phyloP scores from a whole-genome alignment of 2,888 invertebrate genomes.

The Agrenia bidenticulata region DNA sequence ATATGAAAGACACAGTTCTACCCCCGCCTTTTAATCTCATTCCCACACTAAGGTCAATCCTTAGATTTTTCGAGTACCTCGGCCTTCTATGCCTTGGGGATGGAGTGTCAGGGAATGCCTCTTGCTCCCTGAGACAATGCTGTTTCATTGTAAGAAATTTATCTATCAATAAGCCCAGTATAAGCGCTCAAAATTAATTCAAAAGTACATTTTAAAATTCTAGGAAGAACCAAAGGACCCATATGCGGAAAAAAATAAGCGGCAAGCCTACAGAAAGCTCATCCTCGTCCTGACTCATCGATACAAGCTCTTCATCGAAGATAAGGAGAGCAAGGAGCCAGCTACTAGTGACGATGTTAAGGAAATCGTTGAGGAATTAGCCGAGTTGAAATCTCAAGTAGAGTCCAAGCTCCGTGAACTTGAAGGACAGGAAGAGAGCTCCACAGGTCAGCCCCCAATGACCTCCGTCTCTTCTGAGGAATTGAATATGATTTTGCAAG shows the following conservation, averaged over 20 bases:
- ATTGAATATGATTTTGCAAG: not conserved
- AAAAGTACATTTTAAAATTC: no score
- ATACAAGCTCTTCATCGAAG: slow-evolving; percentile 5
- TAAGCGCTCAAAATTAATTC: no score
- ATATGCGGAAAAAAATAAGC: no score
- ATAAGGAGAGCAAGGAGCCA: not conserved
- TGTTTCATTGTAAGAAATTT: slow-evolving; percentile 56
- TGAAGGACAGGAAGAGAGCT: not conserved
- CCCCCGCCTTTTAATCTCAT: slow-evolving; percentile 73
- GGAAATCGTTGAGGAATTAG: slow-evolving; percentile 25
- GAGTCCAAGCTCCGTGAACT: not conserved
- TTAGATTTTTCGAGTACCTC: slow-evolving; percentile 4
- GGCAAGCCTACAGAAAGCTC: slow-evolving; percentile 12
- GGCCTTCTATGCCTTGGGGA: not conserved
- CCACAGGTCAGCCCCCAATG: not conserved
- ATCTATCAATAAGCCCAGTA: no score
- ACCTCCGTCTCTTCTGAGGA: not conserved
- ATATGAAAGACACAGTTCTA: slow-evolving; percentile 69
- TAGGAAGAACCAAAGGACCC: no score
- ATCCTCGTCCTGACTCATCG: slow-evolving; percentile 18
- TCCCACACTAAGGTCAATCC: slow-evolving; percentile 60
- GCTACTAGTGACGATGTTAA: slow-evolving; percentile 23
- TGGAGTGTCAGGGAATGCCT: slow-evolving; percentile 54
- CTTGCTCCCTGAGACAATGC: slow-evolving; percentile 60
- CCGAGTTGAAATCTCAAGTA: not conserved